Base-by-base conservation (phyloP, 2,888 invertebrate species). In the Drosophila demipolita region DNA sequence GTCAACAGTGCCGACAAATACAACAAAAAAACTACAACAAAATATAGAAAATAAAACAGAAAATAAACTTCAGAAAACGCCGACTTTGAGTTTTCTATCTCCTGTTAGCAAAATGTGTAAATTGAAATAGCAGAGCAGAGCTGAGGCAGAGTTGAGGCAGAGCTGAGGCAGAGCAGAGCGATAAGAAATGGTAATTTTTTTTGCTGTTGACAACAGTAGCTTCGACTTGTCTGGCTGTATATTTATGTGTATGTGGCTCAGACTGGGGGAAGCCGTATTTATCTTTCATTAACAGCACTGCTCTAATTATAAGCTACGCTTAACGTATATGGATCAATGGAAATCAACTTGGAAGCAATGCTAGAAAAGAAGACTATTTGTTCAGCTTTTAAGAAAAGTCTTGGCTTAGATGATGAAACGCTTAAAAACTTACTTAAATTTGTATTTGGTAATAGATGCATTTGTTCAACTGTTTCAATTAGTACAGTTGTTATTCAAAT, bases 161-260 rank as follows among this genome's bases (percentile, higher is more conserved):
- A 35, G 35, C 12, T 1, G 2, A 35, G 35, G 32, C 11, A 33
- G 52, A n/a, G 33, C 36, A 52, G 7, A 3, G 20, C 26, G 83
- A 85, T 85, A 85, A 87, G 89, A 89, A 79, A 74, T 83, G 69
- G 69, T 80, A 82, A 86, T 79, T 53, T 52, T 61, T 57, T 38
- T 49, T 50, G 36, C 57, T 49, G 33, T 23, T 64, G 65, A 62
- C 63, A 54, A 36, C 54, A 23, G 40, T 74, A 32, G 23, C 12
- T 11, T 40, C 20, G 17, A 29, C 32, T 45, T 60, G 33, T 60
- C 61, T 45, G 38, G 3, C 8, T 38, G 17, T 17, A 17, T 17
- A 17, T 38, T 8, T 17, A 17, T 38, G 11, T 9, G 2, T 0
- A 7, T 69, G 53, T 69, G 53, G 70, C 40, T 69, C 61, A 11